phyloP scores from a whole-genome alignment of 1,140 invertebrate species.

The Agrypnia vestita region DNA sequence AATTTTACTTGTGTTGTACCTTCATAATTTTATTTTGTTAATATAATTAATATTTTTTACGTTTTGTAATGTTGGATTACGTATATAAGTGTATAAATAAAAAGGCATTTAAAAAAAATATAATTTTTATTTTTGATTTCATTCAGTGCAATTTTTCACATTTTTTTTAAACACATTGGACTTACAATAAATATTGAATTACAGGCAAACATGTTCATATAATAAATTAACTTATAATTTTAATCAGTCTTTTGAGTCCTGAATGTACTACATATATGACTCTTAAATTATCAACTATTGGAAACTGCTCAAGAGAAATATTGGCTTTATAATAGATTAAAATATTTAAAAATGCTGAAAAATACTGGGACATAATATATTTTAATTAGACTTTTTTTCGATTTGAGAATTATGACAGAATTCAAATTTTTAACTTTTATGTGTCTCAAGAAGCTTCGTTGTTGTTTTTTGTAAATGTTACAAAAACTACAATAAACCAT shows the following conservation, averaged over 20 bases:
- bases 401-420: too few species aligned
- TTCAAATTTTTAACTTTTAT: too few species aligned
- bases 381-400: too few species aligned
- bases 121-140: slow-evolving; percentile 17
- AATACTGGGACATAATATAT: too few species aligned
- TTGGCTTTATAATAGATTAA: too few species aligned
- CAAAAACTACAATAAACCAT: too few species aligned
- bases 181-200: slow-evolving; percentile 22
- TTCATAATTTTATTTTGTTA: slow-evolving; percentile 24
- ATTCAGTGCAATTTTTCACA: slow-evolving; percentile 19
- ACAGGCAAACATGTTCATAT: not conserved
- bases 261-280: slow-evolving; percentile 9
- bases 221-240: slow-evolving; percentile 39
- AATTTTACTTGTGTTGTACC: too few species aligned
- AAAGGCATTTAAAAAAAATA: not conserved
- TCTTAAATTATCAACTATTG: not conserved
- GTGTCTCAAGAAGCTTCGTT: too few species aligned
- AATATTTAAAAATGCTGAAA: too few species aligned
- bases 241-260: slow-evolving; percentile 21
- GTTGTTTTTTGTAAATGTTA: too few species aligned
- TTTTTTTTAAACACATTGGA: slow-evolving; percentile 16
- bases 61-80: not conserved
- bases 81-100: not conserved
- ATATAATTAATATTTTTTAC: not conserved
- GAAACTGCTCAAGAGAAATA: not conserved